phyloP scores from a whole-genome alignment of 2,888 invertebrate genomes.

The Scaptomyza cyrtandrae region DNA sequence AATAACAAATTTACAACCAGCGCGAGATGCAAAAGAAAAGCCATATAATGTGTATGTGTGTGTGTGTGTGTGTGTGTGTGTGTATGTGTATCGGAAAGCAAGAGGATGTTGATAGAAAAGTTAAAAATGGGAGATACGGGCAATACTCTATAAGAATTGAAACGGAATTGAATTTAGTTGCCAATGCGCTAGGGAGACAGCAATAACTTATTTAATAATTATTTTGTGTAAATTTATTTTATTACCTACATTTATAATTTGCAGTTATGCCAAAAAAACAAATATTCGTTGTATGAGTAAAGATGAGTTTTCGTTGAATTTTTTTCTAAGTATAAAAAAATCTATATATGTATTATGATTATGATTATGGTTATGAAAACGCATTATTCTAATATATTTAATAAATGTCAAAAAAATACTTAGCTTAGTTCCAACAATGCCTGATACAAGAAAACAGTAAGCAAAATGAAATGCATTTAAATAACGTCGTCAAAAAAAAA shows the following conservation, averaged over 20 bases:
- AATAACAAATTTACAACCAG: conserved; percentile 1
- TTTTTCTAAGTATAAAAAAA: conserved; percentile 36
- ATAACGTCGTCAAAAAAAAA: conserved; percentile 44
- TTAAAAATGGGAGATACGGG: conserved; percentile 8
- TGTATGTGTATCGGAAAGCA: background rate
- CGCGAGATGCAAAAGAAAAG: background rate
- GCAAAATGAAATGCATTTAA: conserved; percentile 72
- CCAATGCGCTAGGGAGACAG: conserved; percentile 42
- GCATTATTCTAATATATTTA: conserved; percentile 33
- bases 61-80: background rate
- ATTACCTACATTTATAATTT: conserved; percentile 78
- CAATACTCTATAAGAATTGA: conserved; percentile 41
- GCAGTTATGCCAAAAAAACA: conserved; percentile 67
- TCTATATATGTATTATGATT: conserved; percentile 13
- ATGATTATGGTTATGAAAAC: conserved; percentile 24
- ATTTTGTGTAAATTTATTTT: conserved; percentile 56
- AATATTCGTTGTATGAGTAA: conserved; percentile 41
- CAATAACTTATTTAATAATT: conserved; percentile 52
- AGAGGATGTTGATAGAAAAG: background rate
- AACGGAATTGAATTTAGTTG: conserved; percentile 60
- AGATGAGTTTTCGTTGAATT: conserved; percentile 57
- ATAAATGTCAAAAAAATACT: conserved; percentile 16
- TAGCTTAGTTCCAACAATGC: conserved; percentile 55
- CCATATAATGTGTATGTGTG: background rate
- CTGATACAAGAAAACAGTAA: conserved; percentile 54